Base-by-base conservation (phyloP, 1,140 invertebrate species). In the Drosophila virilis region DNA sequence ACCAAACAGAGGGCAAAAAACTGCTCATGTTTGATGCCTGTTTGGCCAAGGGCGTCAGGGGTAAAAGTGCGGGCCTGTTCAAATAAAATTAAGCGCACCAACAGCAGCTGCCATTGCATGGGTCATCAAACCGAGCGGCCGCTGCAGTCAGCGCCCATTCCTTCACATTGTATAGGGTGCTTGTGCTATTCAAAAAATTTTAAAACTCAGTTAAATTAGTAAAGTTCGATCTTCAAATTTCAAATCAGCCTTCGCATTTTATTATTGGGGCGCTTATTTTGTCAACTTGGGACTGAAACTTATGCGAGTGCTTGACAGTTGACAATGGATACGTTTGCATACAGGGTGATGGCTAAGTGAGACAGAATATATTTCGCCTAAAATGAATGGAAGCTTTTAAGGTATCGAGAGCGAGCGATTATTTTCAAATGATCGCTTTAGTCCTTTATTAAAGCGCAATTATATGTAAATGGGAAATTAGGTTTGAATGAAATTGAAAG, bases 31-130 rank as follows among this genome's bases (percentile, higher is more conserved):
- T 52, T 61, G 55, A 17, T 62, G 66, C 50, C 66, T 32, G n/a
- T 13, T 54, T 42, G 33, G 22, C 12, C 8, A 6, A 7, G 17
- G 9, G 22, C 13, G 28, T 43, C 6, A 15, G 15, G 12, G 46
- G 15, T 6, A 22, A 50, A 42, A 51, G 54, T 64, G 68, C 65
- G 76, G 62, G 60, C 65, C 77, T 78, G 83, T 74, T 86, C 76
- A 86, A 86, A 86, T 77, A 86, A 83, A 83, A 89, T 86, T 79
- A 86, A 68, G 83, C 66, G 54, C 72, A 54, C 75, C 71, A 82
- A 67, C 78, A 68, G 74, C 46, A 68, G 74, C 46, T 61, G 42
- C 57, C 66, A 74, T 55, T 66, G 70, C 70, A 89, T 71, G 83
- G 83, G 80, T 88, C 83, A 88, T 89, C 83, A 88, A 86, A 89